Conservation (phyloP, 2,113 vertebrate genomes). For the Fregata magnificens region DNA sequence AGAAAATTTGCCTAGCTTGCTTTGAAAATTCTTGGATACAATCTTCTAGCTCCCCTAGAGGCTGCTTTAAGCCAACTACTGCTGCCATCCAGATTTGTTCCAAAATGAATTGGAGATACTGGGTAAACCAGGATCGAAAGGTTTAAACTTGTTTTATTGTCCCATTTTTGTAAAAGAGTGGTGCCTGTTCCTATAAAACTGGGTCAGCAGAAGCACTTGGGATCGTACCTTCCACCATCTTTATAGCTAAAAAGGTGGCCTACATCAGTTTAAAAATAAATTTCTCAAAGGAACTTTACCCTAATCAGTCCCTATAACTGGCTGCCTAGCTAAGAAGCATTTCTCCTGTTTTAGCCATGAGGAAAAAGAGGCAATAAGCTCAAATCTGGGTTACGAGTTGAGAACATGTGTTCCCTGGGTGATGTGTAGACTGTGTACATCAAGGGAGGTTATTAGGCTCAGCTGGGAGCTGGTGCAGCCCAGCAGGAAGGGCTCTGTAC, state of each 20-base stretch:
- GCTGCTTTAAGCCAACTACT: not conserved
- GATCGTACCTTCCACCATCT: slow-evolving; percentile 16
- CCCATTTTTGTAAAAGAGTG: not conserved
- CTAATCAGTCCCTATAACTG: not conserved
- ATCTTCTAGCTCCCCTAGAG: slow-evolving; percentile 50
- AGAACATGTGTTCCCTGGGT: not conserved
- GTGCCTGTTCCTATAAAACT: not conserved
- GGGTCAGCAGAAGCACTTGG: slow-evolving; percentile 21
- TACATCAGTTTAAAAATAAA: slow-evolving; percentile 30
- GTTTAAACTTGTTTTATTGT: not conserved
- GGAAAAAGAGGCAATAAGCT: not conserved
- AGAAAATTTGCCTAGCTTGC: not conserved
- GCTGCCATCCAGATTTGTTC: not conserved
- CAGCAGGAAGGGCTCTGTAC: not conserved
- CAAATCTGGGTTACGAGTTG: not conserved
- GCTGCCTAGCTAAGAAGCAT: not conserved
- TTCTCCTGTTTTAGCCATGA: not conserved
- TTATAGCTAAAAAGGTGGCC: not conserved
- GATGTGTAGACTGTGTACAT: not conserved
- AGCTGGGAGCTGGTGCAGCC: not conserved
- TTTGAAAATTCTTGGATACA: not conserved
- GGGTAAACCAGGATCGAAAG: not conserved
- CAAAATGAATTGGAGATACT: not conserved
- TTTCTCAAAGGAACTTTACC: slow-evolving; percentile 1
- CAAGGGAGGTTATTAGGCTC: not conserved